These are phyloP conservation scores for Cirrhinus mrigala DNA, from an alignment of 2,797 vertebrate genomes.

Conservation along the genomic window DNA sequence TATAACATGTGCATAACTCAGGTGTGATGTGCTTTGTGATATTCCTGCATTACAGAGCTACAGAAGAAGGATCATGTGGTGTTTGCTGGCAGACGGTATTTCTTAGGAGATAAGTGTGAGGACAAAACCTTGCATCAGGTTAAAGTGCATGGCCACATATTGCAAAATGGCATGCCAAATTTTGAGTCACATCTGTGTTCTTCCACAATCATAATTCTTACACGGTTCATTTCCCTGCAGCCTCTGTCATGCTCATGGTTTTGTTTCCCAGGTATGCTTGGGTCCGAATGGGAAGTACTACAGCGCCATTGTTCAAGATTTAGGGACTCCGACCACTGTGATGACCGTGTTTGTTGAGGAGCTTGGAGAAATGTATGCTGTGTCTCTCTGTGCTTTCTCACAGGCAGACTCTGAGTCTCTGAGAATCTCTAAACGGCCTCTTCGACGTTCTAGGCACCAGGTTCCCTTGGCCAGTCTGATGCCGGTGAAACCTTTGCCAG, in stretches of 20 bases:
- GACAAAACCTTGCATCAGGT: background rate
- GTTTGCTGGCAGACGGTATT: conserved; percentile 94
- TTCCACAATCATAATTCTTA: background rate
- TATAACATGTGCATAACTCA: background rate
- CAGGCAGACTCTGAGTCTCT: background rate
- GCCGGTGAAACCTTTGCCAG: conserved; percentile 87
- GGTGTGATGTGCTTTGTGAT: background rate
- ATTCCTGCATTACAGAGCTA: conserved; percentile 81
- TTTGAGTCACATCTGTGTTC: too few species aligned
- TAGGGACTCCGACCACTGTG: conserved; percentile 84
- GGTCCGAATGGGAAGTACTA: conserved; percentile 91
- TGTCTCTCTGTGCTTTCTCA: background rate
- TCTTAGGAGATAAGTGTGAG: conserved; percentile 96
- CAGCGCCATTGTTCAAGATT: conserved; percentile 96
- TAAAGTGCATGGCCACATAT: background rate
- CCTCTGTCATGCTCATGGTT: background rate
- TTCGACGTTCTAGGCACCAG: conserved; percentile 80
- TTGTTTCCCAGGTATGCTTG: conserved; percentile 83
- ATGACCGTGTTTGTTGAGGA: conserved; percentile 95
- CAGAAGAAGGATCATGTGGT: conserved; percentile 95
- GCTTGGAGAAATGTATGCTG: conserved; percentile 89
- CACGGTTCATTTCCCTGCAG: background rate
- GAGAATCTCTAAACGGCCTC: background rate
- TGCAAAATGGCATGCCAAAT: background rate
- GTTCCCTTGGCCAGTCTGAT: conserved; percentile 90